Conservation (phyloP, 2,888 invertebrate genomes). For the Kryphioiulus occultus region DNA sequence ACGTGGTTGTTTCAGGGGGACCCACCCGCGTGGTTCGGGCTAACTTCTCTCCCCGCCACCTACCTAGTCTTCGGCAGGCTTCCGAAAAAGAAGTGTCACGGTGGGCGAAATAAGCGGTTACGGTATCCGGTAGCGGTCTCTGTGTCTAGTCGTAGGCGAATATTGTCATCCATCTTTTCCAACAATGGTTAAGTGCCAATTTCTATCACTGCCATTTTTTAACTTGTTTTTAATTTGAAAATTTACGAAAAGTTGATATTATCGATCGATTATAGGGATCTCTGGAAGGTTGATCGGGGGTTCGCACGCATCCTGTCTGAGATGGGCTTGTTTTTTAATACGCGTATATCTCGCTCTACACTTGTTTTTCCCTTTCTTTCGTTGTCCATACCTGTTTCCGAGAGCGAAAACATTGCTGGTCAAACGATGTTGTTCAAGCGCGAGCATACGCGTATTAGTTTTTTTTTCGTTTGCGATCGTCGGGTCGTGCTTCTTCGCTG, state of each 20-base stretch:
- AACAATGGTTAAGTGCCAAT: constrained; percentile 31
- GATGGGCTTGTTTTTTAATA: neutral
- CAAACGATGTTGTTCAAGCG: neutral
- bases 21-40: neutral
- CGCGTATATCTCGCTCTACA: neutral
- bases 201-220: constrained; percentile 27
- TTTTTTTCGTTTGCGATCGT: neutral
- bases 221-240: constrained; percentile 28
- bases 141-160: constrained; percentile 17
- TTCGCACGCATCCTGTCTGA: neutral
- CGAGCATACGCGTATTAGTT: neutral
- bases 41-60: neutral
- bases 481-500: neutral
- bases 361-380: neutral
- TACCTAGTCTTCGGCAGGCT: neutral
- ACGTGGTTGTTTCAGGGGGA: neutral
- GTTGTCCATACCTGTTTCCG: neutral
- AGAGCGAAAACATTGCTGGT: neutral
- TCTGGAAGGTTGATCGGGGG: neutral
- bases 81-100: neutral
- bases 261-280: constrained; percentile 11
- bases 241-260: constrained; percentile 23
- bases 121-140: neutral
- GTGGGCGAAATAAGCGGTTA: neutral
- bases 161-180: constrained; percentile 31